A percentile compares a stretch with the other conserved stretches of the same genome.
These are phyloP conservation scores for Mamestra configurata DNA, from an alignment of 1,140 invertebrate species.

Conservation along the genomic window DNA sequence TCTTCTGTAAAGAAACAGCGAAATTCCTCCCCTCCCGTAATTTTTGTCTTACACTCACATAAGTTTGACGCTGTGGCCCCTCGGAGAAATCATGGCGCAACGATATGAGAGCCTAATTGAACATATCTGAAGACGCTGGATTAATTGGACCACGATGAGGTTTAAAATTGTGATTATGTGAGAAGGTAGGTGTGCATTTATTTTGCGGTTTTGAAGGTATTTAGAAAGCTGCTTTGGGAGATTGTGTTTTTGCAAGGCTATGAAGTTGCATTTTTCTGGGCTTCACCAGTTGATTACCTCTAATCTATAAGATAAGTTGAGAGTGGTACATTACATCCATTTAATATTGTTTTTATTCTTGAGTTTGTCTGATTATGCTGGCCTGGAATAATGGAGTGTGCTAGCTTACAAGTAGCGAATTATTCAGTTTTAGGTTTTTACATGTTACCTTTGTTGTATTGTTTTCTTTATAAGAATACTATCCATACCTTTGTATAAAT, in stretches of 20 bases:
- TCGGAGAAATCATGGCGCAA: constrained; percentile 43
- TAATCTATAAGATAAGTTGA: too few relatives aligned
- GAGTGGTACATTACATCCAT: too few relatives aligned
- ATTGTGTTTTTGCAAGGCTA: too few relatives aligned
- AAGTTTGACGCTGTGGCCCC: constrained; percentile 36
- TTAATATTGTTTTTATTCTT: too few relatives aligned
- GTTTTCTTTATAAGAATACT: too few relatives aligned
- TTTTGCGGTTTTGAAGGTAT: not conserved
- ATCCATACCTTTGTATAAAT: too few relatives aligned
- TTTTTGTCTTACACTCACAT: constrained; percentile 53
- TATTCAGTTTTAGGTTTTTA: too few relatives aligned
- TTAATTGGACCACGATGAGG: constrained; percentile 44
- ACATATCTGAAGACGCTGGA: constrained; percentile 30
- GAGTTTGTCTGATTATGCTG: too few relatives aligned
- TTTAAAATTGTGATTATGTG: constrained; percentile 15
- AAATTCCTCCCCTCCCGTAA: constrained; percentile 64
- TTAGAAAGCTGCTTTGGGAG: not conserved
- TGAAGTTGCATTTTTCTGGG: not conserved
- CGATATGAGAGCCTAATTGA: constrained; percentile 41
- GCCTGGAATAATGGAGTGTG: too few relatives aligned
- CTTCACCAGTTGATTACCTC: too few relatives aligned
- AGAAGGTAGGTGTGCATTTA: not conserved
- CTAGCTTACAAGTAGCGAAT: too few relatives aligned
- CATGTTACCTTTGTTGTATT: too few relatives aligned
- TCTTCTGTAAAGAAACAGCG: constrained; percentile 30